Evolutionary conservation across 1,140 invertebrate genomes (phyloP).

Genomic region (Acromyrmex charruanus): DNA sequence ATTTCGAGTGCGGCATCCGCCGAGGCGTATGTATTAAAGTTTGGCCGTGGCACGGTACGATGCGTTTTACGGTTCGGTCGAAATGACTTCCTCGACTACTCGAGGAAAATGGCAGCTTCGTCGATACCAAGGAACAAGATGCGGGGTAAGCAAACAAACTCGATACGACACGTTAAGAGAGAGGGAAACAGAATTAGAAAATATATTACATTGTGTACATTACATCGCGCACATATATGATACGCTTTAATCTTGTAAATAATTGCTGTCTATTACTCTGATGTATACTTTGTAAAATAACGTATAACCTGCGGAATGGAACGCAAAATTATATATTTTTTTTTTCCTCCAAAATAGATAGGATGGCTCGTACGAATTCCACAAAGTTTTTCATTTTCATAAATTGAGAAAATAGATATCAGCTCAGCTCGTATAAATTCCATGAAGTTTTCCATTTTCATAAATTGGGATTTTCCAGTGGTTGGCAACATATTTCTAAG

Average conservation of each 20-base stretch:
- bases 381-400: conserved; percentile 59
- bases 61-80: conserved; percentile 60
- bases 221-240: neutral
- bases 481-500: conserved; percentile 24
- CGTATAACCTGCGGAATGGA: conserved; percentile 18
- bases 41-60: conserved; percentile 53
- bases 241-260: conserved; percentile 31
- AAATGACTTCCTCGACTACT: conserved; percentile 60
- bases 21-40: conserved; percentile 63
- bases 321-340: conserved; percentile 39
- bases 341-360: conserved; percentile 29
- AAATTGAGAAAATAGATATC: conserved; percentile 63
- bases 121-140: conserved; percentile 52
- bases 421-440: conserved; percentile 60
- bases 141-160: conserved; percentile 46
- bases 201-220: neutral
- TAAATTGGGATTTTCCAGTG: conserved; percentile 59
- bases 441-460: conserved; percentile 60
- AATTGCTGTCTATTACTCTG: conserved; percentile 18
- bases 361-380: conserved; percentile 58
- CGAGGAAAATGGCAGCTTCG: conserved; percentile 59
- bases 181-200: neutral
- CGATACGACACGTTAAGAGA: conserved; percentile 10
- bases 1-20: conserved; percentile 60
- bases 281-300: conserved; percentile 54